These are phyloP conservation scores for Perca schrenkii DNA, from an alignment of 2,113 vertebrate genomes.

Conservation along the genomic window DNA sequence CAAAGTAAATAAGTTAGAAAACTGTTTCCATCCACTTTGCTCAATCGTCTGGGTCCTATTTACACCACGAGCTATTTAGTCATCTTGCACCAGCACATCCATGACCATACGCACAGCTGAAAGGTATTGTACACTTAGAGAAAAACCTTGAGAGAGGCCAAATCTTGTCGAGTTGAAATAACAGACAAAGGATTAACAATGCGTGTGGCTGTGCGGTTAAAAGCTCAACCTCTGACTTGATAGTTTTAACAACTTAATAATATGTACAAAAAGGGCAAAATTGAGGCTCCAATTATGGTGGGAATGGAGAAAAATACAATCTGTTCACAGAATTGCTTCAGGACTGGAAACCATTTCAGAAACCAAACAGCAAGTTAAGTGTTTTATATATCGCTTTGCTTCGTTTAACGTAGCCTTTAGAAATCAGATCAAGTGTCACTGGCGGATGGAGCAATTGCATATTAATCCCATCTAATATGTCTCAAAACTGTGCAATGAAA, in stretches of 20 bases:
- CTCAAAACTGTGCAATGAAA: constrained; percentile 69
- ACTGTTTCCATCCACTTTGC: constrained; percentile 80
- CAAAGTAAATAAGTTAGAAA: constrained; percentile 80
- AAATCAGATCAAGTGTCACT: constrained; percentile 72
- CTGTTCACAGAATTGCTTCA: constrained; percentile 70
- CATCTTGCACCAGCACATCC: constrained; percentile 68
- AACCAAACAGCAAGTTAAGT: constrained; percentile 73
- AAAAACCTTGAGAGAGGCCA: constrained; percentile 75
- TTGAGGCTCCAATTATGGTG: constrained; percentile 75
- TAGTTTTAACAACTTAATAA: constrained; percentile 85
- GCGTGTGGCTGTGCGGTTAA: constrained; percentile 78
- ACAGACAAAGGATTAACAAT: constrained; percentile 77
- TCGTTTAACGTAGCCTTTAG: constrained; percentile 62
- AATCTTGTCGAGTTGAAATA: constrained; percentile 74
- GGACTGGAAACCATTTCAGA: constrained; percentile 82
- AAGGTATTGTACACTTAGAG: constrained; percentile 71
- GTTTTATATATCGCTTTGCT: constrained; percentile 70
- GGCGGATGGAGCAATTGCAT: constrained; percentile 60
- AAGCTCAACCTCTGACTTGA: constrained; percentile 77
- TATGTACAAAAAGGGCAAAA: constrained; percentile 79
- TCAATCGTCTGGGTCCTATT: constrained; percentile 76
- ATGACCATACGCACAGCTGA: constrained; percentile 77
- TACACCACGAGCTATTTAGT: constrained; percentile 75
- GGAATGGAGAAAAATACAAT: constrained; percentile 71
- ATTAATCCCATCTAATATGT: constrained; percentile 75